A percentile compares a stretch with the other conserved stretches of the same genome.
These are phyloP conservation scores for Himalopsyche tibetana DNA, from an alignment of 2,888 invertebrate genomes.

Conservation along the genomic window DNA sequence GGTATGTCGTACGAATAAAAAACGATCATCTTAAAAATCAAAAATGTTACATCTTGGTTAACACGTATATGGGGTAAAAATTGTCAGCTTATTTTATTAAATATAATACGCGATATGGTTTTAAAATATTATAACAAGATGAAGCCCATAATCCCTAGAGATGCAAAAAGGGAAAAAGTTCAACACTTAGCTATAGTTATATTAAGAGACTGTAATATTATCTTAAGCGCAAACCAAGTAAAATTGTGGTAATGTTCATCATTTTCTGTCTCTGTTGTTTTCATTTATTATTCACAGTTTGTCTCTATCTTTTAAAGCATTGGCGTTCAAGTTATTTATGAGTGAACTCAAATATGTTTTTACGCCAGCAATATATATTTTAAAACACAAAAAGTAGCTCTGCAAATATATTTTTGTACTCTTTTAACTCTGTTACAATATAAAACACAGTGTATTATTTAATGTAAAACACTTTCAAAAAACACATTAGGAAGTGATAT, in stretches of 20 bases:
- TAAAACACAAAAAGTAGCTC: no score
- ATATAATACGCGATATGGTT: constrained; percentile 1
- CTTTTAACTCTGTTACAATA: no score
- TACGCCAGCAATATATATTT: no score
- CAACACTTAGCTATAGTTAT: constrained; percentile 58
- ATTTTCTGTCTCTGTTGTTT: constrained; percentile 58
- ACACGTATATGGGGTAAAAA: not conserved
- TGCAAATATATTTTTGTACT: no score
- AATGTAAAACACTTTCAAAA: no score
- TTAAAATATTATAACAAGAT: not conserved
- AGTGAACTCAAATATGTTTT: no score
- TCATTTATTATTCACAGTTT: constrained; percentile 49
- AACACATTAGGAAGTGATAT: no score
- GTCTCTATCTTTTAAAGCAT: constrained; percentile 10
- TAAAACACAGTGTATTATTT: no score
- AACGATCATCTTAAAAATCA: no score
- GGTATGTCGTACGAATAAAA: no score
- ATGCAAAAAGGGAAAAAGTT: constrained; percentile 52
- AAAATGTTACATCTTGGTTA: no score
- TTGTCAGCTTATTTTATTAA: constrained; percentile 41
- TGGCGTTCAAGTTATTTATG: not conserved
- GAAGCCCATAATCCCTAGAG: constrained; percentile 49
- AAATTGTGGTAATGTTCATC: constrained; percentile 63
- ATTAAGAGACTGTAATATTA: constrained; percentile 63
- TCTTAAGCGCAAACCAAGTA: constrained; percentile 63